Percentiles rank a stretch among this genome's conserved stretches.
Evolutionary conservation across 1,140 invertebrate genomes (phyloP).

Genomic region (Melipona quadrifasciata): DNA sequence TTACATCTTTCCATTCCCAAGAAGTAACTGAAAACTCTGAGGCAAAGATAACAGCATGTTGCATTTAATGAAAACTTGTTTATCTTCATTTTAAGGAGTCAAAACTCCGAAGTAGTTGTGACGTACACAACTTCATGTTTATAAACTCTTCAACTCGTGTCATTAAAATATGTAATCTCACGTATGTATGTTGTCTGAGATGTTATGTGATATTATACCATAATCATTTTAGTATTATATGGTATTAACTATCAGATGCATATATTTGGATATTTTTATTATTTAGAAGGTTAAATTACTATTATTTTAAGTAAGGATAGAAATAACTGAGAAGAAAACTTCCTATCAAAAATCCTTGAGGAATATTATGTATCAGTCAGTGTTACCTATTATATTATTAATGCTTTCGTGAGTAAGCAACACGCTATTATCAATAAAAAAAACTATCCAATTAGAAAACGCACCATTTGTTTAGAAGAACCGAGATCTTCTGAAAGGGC

Average conservation of each 20-base stretch:
- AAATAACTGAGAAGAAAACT: constrained; percentile 2
- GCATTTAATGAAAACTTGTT: constrained; percentile 46
- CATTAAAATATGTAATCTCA: background rate
- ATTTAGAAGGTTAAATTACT: constrained; percentile 1
- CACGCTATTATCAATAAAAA: constrained; percentile 68
- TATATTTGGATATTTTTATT: background rate
- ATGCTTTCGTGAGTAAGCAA: constrained; percentile 59
- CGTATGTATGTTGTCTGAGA: background rate
- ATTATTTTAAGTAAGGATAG: background rate
- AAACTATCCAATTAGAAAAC: constrained; percentile 61
- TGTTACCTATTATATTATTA: constrained; percentile 20
- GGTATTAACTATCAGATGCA: background rate
- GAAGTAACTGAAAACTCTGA: constrained; percentile 65
- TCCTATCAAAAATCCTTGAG: constrained; percentile 4
- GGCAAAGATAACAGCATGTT: constrained; percentile 71
- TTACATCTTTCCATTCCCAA: constrained; percentile 54
- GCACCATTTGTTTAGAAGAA: constrained; percentile 66
- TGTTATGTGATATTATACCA: too few relatives aligned
- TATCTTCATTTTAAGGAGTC: background rate
- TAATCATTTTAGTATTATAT: background rate
- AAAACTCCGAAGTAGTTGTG: background rate
- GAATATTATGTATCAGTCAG: background rate
- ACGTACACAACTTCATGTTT: background rate
- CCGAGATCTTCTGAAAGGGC: constrained; percentile 69
- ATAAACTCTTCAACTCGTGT: background rate